A percentile compares a stretch with the other conserved stretches of the same genome.
Conservation (phyloP, 1,140 invertebrate species). For the Drosophila ananassae region DNA sequence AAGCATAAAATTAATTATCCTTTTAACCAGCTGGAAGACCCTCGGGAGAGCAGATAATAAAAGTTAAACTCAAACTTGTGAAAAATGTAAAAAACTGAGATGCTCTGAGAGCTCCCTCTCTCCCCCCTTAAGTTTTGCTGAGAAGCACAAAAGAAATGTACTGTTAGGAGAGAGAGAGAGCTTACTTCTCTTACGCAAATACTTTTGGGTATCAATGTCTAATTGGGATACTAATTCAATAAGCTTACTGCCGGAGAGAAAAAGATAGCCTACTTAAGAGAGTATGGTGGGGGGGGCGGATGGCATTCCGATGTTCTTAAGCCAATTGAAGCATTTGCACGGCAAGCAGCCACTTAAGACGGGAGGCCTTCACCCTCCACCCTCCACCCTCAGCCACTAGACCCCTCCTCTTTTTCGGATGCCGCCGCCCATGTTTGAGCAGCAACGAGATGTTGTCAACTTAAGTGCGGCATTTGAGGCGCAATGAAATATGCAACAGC, state of each 20-base stretch:
- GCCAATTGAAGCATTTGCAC: slow-evolving; percentile 66
- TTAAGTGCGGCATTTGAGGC: slow-evolving; percentile 68
- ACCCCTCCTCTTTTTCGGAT: not conserved
- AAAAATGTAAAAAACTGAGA: no score
- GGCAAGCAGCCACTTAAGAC: slow-evolving; percentile 43
- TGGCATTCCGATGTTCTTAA: slow-evolving; percentile 38
- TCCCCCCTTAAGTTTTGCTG: no score
- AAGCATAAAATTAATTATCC: no score
- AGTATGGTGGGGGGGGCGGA: not conserved
- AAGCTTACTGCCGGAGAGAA: slow-evolving; percentile 5
- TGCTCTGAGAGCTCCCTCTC: no score
- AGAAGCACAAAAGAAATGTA: not conserved
- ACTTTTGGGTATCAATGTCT: not conserved
- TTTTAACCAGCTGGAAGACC: no score
- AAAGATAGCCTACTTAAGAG: not conserved
- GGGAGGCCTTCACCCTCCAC: no score
- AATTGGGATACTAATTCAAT: slow-evolving; percentile 36
- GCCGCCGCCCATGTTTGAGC: slow-evolving; percentile 8
- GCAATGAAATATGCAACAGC: slow-evolving; percentile 74
- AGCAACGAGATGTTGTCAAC: slow-evolving; percentile 55
- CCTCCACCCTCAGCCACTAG: no score
- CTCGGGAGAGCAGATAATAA: no score
- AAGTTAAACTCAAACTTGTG: no score
- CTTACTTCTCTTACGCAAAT: not conserved
- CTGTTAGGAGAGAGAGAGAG: not conserved